phyloP scores from a whole-genome alignment of 2,797 vertebrate species.

The Botia kubotai region DNA sequence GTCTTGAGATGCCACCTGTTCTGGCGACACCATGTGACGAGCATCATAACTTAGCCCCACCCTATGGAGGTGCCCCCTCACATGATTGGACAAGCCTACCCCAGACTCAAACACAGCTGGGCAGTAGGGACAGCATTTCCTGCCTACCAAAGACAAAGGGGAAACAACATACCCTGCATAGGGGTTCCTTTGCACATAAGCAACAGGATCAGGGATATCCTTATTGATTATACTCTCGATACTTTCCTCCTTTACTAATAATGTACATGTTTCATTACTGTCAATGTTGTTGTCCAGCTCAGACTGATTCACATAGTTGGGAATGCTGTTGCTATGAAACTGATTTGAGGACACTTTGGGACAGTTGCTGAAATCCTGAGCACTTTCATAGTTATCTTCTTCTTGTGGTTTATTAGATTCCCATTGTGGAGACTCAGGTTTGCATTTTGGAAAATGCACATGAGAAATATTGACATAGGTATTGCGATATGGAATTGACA shows the following conservation, averaged over 20 bases:
- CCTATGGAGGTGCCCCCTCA: constrained; percentile 92
- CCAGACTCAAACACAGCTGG: constrained; percentile 92
- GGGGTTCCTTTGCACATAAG: constrained; percentile 70
- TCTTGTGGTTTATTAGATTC: constrained; percentile 80
- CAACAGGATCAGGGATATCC: constrained; percentile 74
- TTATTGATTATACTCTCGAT: constrained; percentile 64
- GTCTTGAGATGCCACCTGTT: constrained; percentile 90
- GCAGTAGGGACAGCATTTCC: constrained; percentile 88
- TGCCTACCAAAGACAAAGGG: constrained; percentile 81
- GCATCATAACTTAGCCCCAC: constrained; percentile 91
- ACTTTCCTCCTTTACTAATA: constrained; percentile 75
- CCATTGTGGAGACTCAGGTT: constrained; percentile 81
- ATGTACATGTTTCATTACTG: constrained; percentile 69
- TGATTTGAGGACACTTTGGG: constrained; percentile 27
- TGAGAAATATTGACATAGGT: constrained; percentile 85
- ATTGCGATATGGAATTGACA: constrained; percentile 83
- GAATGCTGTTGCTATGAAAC: constrained; percentile 65
- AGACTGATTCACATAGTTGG: constrained; percentile 32
- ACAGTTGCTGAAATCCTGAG: constrained; percentile 63
- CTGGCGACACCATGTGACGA: constrained; percentile 90
- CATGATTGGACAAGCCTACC: constrained; percentile 92
- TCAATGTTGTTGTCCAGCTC: constrained; percentile 56
- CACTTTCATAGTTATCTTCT: constrained; percentile 82
- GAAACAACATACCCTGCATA: constrained; percentile 81
- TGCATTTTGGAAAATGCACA: constrained; percentile 84